Base-by-base conservation (phyloP, 2,888 invertebrate species). In the Crepidodera aurea region DNA sequence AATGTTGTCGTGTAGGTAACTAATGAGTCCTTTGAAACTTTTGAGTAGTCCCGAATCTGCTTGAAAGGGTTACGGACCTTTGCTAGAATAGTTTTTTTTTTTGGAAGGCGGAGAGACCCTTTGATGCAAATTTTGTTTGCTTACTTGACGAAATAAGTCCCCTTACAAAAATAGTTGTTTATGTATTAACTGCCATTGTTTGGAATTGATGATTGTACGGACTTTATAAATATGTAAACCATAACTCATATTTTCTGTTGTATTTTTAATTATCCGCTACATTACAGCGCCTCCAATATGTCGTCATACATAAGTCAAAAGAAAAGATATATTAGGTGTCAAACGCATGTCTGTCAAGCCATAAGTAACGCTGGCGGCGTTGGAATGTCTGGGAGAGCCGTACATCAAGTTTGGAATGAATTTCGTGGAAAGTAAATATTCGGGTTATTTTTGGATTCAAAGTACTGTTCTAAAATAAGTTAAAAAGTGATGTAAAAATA, bases 1-100 rank as follows among this genome's bases (percentile, higher is more conserved):
- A 59, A 62, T 59, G 54, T 54, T 59, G 62, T 42, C 60, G 60
- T 56, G 48, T 61, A 50, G 51, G 56, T 62, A 57, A 65, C 56
- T 62, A 55, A 60, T 60, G 62, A 51, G 48, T 53, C 53, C 59
- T 61, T 58, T 53, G 56, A 60, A 51, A 60, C 50, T 48, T 51
- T 55, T 32, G 13, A 6, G 19, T 7, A 15, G 4, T 15, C 27
- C 25, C 15, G 22, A 59, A 42, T 13, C 29, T 42, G 18, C 40
- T 32, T 40, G 25, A 51, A 51, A 22, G 58, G 51, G 40, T n/a
- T 4, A 8, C 13, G 7, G 39, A 39, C 39, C 39, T 39, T 39
- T 39, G 18, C 16, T 10, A 16, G 8, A 4, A 44, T 8, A 19
- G 16, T 6, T 13, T 22, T 13, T n/a, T 13, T 44, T 25, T n/a